Evolutionary conservation across 2,888 invertebrate species (phyloP).

Genomic region (Villa cingulata): DNA sequence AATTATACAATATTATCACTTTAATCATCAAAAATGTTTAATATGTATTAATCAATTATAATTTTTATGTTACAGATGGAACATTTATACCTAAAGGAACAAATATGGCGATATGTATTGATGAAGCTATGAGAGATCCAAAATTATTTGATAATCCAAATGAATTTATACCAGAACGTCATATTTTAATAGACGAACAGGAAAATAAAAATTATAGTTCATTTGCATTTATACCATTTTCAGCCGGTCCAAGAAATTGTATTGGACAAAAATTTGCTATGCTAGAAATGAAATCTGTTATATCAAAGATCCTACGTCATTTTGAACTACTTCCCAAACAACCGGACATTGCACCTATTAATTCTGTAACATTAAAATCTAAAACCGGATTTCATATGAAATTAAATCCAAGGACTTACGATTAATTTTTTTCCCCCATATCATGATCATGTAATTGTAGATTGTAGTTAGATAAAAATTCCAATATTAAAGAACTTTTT

Average conservation of each 20-base stretch:
- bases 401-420: too few species aligned
- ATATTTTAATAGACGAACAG: constrained; percentile 25
- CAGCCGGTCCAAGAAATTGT: constrained; percentile 34
- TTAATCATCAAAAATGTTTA: not conserved
- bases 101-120: constrained; percentile 29
- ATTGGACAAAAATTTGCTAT: constrained; percentile 36
- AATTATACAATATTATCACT: too few species aligned
- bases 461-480: too few species aligned
- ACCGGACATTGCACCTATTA: too few species aligned
- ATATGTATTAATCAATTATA: not conserved
- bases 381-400: too few species aligned
- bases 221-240: constrained; percentile 33
- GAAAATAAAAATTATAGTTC: constrained; percentile 26
- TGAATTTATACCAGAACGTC: constrained; percentile 31
- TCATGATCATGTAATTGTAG: too few species aligned
- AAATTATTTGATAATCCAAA: constrained; percentile 26
- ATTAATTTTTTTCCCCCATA: too few species aligned
- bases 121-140: constrained; percentile 23
- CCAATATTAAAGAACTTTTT: too few species aligned
- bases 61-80: constrained; percentile 23
- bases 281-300: constrained; percentile 31
- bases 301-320: constrained; percentile 28
- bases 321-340: constrained; percentile 19
- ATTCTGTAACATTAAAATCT: too few species aligned
- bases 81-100: constrained; percentile 31